Conservation (phyloP, 2,888 invertebrate species). For the Eremobia ochroleuca region DNA sequence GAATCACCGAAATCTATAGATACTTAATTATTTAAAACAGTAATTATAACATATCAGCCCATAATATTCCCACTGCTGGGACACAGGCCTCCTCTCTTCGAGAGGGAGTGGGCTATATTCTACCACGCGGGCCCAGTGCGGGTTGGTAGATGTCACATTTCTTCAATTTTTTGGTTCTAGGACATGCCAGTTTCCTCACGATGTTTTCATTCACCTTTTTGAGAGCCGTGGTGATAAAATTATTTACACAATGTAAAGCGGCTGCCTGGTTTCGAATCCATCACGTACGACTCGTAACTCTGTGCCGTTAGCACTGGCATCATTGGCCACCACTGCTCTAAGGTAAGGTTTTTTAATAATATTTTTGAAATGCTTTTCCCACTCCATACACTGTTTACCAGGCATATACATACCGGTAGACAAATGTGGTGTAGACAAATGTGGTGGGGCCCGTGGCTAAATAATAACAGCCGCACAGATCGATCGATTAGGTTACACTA, state of each 20-base stretch:
- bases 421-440: too few species aligned
- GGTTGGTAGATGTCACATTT: neutral
- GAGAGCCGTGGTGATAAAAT: neutral
- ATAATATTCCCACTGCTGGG: too few species aligned
- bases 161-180: neutral
- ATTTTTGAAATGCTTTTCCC: neutral
- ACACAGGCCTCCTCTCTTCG: neutral
- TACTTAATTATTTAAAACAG: neutral
- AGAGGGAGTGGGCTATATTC: neutral
- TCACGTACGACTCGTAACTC: neutral
- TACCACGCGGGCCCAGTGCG: neutral
- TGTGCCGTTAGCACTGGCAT: too few species aligned
- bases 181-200: neutral
- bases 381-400: neutral
- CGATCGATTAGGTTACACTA: too few species aligned
- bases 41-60: neutral
- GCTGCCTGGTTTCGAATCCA: too few species aligned
- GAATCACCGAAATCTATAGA: neutral
- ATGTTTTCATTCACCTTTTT: too few species aligned
- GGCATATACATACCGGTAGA: neutral
- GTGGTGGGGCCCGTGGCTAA: too few species aligned
- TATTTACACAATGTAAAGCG: neutral
- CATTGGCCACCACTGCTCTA: neutral
- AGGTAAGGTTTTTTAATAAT: neutral
- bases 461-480: too few species aligned